Conservation (phyloP, 2,797 vertebrate species). For the Anniella stebbinsi region DNA sequence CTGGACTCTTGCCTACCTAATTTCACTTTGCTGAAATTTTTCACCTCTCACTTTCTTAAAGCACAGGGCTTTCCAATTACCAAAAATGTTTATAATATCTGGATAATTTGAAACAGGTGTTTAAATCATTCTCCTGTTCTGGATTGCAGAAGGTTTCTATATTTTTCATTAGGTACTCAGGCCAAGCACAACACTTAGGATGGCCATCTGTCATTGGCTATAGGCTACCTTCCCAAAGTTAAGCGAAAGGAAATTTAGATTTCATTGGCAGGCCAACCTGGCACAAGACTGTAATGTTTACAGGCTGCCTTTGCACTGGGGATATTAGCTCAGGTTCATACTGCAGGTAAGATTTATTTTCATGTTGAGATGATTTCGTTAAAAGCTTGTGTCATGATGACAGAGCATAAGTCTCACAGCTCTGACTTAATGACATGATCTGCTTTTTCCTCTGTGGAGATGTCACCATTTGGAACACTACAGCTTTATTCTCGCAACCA, state of each 20-base stretch:
- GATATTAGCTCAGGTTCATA: conserved; percentile 16
- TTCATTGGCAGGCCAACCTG: conserved; percentile 38
- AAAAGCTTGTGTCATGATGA: background rate
- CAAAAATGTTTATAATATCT: conserved; percentile 74
- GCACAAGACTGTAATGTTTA: background rate
- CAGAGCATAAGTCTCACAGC: background rate
- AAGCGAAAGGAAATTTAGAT: conserved; percentile 60
- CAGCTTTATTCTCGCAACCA: background rate
- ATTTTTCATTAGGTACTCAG: conserved; percentile 77
- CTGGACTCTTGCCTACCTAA: conserved; percentile 72
- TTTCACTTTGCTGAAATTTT: conserved; percentile 72
- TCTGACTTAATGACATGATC: background rate
- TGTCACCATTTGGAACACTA: background rate
- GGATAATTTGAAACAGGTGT: conserved; percentile 82
- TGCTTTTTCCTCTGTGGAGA: background rate
- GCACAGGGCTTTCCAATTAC: conserved; percentile 71
- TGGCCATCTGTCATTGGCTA: conserved; percentile 77
- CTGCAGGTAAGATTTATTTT: conserved; percentile 14
- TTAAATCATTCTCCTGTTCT: conserved; percentile 69
- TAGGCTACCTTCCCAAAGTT: conserved; percentile 49
- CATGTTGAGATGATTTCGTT: conserved; percentile 11
- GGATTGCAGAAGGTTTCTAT: conserved; percentile 80
- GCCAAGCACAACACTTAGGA: conserved; percentile 63
- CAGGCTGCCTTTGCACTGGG: conserved; percentile 15
- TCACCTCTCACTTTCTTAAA: conserved; percentile 75